These are phyloP conservation scores for Falco peregrinus DNA, from an alignment of 2,797 vertebrate genomes.

Conservation along the genomic window DNA sequence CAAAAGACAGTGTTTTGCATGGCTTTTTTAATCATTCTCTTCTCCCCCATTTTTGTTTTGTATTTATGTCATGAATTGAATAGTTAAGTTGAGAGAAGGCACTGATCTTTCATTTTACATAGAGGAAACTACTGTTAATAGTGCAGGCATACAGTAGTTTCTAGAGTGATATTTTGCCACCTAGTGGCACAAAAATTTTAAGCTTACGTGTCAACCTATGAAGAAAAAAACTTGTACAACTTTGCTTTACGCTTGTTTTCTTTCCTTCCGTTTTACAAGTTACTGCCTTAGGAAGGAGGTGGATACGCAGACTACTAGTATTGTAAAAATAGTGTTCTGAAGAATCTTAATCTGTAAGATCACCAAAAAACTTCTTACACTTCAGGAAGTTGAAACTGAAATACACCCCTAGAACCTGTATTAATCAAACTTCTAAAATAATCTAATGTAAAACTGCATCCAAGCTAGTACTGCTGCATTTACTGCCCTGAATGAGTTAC, in stretches of 20 bases:
- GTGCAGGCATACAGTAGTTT: neutral
- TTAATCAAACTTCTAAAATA: neutral
- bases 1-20: neutral
- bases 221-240: neutral
- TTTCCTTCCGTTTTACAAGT: neutral
- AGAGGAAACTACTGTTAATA: neutral
- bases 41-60: neutral
- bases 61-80: neutral
- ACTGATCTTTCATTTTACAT: neutral
- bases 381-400: neutral
- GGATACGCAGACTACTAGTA: neutral
- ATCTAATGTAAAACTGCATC: neutral
- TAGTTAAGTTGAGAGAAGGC: neutral
- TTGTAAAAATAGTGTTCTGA: neutral
- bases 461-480: neutral
- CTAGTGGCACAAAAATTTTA: constrained; percentile 12
- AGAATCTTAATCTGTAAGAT: neutral
- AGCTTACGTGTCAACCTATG: neutral
- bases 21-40: neutral
- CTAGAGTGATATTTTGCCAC: neutral
- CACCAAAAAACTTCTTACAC: fast-evolving
- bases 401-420: neutral
- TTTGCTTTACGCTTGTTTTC: neutral
- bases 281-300: neutral
- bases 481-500: neutral